Percentiles rank a stretch among this genome's conserved stretches.
Conservation (phyloP, 2,797 vertebrate species). For the Coluber constrictor region DNA sequence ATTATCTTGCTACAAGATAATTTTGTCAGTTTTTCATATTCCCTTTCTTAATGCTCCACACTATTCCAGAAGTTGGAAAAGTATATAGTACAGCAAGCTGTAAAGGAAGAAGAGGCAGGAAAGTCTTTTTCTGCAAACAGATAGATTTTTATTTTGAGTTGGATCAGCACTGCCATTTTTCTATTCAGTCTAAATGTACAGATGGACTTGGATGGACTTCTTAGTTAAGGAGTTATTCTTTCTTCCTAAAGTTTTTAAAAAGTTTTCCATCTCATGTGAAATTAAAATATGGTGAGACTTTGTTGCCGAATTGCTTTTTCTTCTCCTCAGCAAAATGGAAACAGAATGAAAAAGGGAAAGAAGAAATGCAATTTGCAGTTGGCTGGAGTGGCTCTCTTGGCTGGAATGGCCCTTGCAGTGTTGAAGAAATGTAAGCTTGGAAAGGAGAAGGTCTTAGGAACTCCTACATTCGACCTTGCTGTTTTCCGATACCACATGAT, state of each 20-base stretch:
- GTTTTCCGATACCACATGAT: background rate
- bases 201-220: background rate
- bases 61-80: background rate
- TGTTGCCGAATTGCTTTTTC: background rate
- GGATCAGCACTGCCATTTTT: background rate
- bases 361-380: constrained; percentile 92
- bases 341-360: constrained; percentile 82
- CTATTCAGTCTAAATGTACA: background rate
- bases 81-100: too few species aligned
- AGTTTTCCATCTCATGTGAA: background rate
- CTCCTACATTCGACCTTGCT: background rate
- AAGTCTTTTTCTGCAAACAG: background rate
- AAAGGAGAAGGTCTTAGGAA: constrained; percentile 12
- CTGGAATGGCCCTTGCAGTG: constrained; percentile 87
- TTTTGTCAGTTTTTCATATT: background rate
- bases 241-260: background rate
- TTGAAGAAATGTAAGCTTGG: constrained; percentile 86
- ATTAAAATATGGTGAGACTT: background rate
- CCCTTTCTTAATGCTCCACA: too few species aligned
- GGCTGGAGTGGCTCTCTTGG: constrained; percentile 90
- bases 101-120: background rate
- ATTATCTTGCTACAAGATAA: background rate
- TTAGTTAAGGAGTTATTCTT: background rate
- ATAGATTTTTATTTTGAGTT: background rate
- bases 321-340: constrained; percentile 85